Evolutionary conservation across 2,888 invertebrate species (phyloP), one percentile per base, ranked within the genome.

Genomic region (Phyllotreta striolata): DNA sequence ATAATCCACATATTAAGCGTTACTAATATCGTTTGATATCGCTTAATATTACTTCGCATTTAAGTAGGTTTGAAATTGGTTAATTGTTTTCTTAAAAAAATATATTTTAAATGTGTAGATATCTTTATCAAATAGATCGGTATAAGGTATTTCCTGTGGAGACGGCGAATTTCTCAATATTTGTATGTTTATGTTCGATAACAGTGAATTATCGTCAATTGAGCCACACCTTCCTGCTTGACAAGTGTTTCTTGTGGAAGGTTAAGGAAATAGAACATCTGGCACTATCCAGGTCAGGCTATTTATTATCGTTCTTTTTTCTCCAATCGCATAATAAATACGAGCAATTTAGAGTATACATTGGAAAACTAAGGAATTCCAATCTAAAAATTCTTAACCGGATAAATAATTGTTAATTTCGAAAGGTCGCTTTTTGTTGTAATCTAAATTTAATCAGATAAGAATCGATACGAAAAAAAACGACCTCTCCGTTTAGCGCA

Each of bases 171-270:
- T 52, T 52, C 52, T 52, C 52, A 52, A 52, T 52, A 52, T 52
- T 52, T 52, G 51, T 51, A 35, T 34, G 37, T 51, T 51, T 51
- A 10, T 51, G 52, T 52, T 52, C 38, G 52, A 52, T 52, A 38
- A 9, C 9, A 52, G 38, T 52, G 52, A 52, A 52, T 52, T 52
- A 52, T 52, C 12, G 52, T 38, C 38, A 12, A 14, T 13, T 52
- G 8, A 12, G 39, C 52, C 52, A 39, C 52, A 52, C 52, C 52
- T 52, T 35, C 39, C n/a, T 12, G 52, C 52, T 52, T 39, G 52
- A 38, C 52, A 52, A 52, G 52, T 52, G 52, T 52, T 52, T 52
- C 52, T 52, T 52, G 52, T 52, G 52, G 52, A 52, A 52, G 52
- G 52, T 52, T 52, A 52, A 52, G 52, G 52, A 52, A 52, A 38